Evolutionary conservation across 2,888 invertebrate genomes (phyloP).

Genomic region (Fabriciana adippe): DNA sequence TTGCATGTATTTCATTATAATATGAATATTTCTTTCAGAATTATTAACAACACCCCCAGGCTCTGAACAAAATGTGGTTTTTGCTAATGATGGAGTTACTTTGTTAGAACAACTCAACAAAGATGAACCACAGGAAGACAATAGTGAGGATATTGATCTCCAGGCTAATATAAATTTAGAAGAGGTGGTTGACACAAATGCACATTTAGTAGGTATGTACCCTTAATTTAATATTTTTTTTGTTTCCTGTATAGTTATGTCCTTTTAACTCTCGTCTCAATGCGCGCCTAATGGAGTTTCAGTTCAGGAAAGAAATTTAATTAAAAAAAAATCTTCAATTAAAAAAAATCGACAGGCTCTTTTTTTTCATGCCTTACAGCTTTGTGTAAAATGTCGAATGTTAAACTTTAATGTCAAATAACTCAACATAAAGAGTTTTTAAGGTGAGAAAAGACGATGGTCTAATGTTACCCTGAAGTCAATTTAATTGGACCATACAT

Average conservation of each 20-base stretch:
- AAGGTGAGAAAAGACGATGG: no score
- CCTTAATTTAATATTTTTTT: neutral
- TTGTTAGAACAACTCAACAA: constrained; percentile 53
- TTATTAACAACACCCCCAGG: constrained; percentile 86
- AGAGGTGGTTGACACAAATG: constrained; percentile 83
- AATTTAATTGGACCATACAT: no score
- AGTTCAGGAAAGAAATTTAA: no score
- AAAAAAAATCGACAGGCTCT: no score
- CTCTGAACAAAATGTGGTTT: constrained; percentile 81
- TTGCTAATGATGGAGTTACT: constrained; percentile 80
- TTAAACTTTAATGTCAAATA: no score
- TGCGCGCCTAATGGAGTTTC: no score
- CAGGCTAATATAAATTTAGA: constrained; percentile 80
- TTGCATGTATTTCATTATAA: neutral
- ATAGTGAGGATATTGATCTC: constrained; percentile 54
- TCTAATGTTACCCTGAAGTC: no score
- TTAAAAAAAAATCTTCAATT: no score
- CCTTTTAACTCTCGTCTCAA: neutral
- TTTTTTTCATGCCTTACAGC: no score
- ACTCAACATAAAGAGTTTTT: no score
- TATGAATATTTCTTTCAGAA: constrained; percentile 60
- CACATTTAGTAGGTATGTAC: constrained; percentile 79
- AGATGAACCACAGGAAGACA: constrained; percentile 46
- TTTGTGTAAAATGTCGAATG: no score
- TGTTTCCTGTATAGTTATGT: neutral